These are phyloP conservation scores for Pedionomus torquatus DNA, from an alignment of 2,113 vertebrate species.

Conservation along the genomic window DNA sequence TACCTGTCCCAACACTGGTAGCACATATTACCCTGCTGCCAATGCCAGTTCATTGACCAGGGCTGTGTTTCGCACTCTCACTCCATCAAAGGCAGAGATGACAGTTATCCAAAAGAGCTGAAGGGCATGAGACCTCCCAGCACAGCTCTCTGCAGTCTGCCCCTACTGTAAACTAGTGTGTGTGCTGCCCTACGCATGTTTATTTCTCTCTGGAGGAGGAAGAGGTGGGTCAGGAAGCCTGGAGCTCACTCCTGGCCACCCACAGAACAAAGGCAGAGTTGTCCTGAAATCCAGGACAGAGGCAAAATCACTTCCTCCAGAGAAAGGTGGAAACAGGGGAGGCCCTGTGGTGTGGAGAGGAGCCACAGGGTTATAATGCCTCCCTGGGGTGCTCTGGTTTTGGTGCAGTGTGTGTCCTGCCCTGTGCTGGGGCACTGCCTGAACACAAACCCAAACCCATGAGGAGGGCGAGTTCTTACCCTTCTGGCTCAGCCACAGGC, in stretches of 20 bases:
- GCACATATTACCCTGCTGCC: not conserved
- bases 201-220: conserved; percentile 44
- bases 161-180: conserved; percentile 11
- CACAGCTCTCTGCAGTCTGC: not conserved
- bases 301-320: conserved; percentile 19
- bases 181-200: not conserved
- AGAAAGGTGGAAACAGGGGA: conserved; percentile 19
- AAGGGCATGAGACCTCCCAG: not conserved
- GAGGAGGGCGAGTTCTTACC: not conserved
- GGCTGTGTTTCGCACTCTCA: not conserved
- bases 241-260: conserved; percentile 10
- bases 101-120: not conserved
- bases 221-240: not conserved
- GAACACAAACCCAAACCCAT: not conserved
- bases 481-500: not conserved
- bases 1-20: not conserved
- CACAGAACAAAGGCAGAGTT: conserved; percentile 49
- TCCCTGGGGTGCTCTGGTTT: not conserved
- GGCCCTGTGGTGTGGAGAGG: not conserved
- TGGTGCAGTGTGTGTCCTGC: not conserved
- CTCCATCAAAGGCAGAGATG: not conserved
- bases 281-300: conserved; percentile 24
- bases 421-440: not conserved
- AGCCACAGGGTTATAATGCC: not conserved
- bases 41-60: not conserved